Evolutionary conservation across 35 echinoderm and acorn worm species (phyloP), one percentile per base, ranked within the genome.

Genomic region (Lytechinus variegatus): DNA sequence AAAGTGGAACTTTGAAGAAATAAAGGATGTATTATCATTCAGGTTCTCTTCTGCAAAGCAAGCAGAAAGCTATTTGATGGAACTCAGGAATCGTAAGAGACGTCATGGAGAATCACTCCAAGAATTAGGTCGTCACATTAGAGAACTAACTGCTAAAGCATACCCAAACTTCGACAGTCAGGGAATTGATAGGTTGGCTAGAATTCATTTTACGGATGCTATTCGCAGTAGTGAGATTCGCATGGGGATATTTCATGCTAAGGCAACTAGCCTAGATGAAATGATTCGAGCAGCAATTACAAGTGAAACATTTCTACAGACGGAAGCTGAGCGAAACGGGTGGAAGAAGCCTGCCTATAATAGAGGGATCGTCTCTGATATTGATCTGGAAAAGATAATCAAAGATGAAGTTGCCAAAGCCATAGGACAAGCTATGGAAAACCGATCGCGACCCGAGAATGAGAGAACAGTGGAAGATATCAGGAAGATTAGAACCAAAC

Each of bases 111-210:
- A 56, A 56, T 11, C 55, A 56, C 55, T 56, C 11, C 55, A 56
- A 11, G 55, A 56, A 11, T 11, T 56, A 56, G 55, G 55, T 9
- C 55, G 55, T 56, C 55, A 56, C 11, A 56, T 56, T 56, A 56
- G 55, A 11, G 55, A 56, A 56, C 55, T 56, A 56, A 56, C 55
- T 56, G 55, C 8, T 4, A 56, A 87, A 52, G 79, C 51, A 19
- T 96, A 87, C 27, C 53, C 94, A 28, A 57, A 54, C 53, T 79
- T 79, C 27, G 19, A 92, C 29, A 28, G 61, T 54, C 96, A 96
- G 28, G 13, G 87, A 16, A 92, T 96, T 19, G 53, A 28, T 14
- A 44, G 94, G 4, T 55, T 86, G 27, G 92, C 60, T 27, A 54
- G 54, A 6, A 54, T 86, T 53, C 94, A 92, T 55, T 8, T 51